phyloP scores from a whole-genome alignment of 2,113 vertebrate genomes.

The Sylvia atricapilla region DNA sequence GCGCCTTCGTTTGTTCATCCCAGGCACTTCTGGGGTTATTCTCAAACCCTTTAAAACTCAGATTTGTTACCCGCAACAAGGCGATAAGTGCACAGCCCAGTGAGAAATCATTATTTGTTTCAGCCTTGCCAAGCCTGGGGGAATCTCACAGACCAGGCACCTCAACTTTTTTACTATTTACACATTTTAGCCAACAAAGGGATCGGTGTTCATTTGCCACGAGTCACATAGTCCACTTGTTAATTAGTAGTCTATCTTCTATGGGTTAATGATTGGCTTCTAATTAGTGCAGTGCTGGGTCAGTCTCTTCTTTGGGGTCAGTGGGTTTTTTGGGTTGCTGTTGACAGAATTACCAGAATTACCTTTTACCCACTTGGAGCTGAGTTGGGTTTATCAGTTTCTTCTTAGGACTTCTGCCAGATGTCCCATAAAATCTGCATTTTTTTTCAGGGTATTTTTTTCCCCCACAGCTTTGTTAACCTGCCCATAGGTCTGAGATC shows the following conservation, averaged over 20 bases:
- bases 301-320: not conserved
- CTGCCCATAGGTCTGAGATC: not conserved
- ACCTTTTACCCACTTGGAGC: not conserved
- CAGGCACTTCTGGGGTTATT: not conserved
- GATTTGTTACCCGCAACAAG: not conserved
- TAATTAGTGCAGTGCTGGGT: not conserved
- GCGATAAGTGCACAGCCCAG: fast-evolving
- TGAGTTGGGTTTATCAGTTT: not conserved
- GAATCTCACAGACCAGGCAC: not conserved
- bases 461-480: not conserved
- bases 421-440: not conserved
- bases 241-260: not conserved
- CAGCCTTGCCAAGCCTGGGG: not conserved
- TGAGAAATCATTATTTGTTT: not conserved
- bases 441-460: not conserved
- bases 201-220: not conserved
- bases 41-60: not conserved
- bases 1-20: not conserved
- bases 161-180: not conserved
- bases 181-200: not conserved
- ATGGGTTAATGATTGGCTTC: fast-evolving
- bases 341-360: not conserved
- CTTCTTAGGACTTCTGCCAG: not conserved
- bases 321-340: not conserved
- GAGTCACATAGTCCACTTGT: not conserved